Base-by-base conservation (phyloP, 2,113 vertebrate genomes). In the Anolis sagrei region DNA sequence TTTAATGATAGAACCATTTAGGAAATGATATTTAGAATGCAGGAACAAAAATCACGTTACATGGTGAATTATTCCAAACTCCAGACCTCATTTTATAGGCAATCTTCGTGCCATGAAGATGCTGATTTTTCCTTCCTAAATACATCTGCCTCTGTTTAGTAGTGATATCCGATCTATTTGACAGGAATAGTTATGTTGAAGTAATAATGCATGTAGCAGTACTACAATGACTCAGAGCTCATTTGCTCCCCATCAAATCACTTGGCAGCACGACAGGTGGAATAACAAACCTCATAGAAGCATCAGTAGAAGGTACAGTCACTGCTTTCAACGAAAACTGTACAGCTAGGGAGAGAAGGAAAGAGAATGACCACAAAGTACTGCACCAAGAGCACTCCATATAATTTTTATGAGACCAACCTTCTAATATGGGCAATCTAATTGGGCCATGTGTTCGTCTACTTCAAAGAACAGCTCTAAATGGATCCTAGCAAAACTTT, bases 141-240 rank as follows among this genome's bases (percentile, higher is more conserved):
- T 90, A 85, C 91, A 89, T 91, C 88, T 89, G 87, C 88, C 91
- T 90, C 91, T 94, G 85, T 87, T 92, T 93, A 87, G 84, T 32
- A 54, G 74, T 74, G 75, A 1, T 90, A 74, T 23, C 87, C 87
- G 87, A 92, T 93, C 93, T 94, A 93, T 89, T 82, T 93, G 92
- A 94, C 88, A 93, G 82, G 87, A 91, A 76, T 87, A 89, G 84
- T 92, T 93, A n/a, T 93, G 92, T 70, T 88, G 90, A 93, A 86
- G 88, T 95, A 92, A 94, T 90, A 95, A 92, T 91, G 85, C 92
- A 94, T 87, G 86, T 88, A 93, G 80, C 75, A 90, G 49, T 54
- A 79, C 90, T 86, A 75, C 34, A 77, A 84, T 92, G 92, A 93
- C 86, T 94, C 93, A 92, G 85, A 93, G 62, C 91, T 93, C 88